Conservation (phyloP, 2,888 invertebrate genomes). For the Glaucopsyche alexis region DNA sequence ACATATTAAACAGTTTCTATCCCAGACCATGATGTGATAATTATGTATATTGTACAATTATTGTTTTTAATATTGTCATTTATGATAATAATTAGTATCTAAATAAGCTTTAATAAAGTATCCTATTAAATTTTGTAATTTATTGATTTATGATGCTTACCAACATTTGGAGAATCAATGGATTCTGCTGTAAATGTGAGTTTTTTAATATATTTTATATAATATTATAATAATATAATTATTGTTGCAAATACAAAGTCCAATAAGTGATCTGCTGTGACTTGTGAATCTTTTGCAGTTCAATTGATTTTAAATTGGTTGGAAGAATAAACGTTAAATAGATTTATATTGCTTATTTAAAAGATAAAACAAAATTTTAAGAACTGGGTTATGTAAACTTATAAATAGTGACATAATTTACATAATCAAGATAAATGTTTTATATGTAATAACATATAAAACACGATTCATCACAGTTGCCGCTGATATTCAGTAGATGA, state of each 20-base stretch:
- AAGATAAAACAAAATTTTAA: not conserved
- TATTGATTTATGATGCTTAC: not conserved
- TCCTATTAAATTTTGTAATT: not conserved
- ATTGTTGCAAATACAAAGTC: too few relatives aligned
- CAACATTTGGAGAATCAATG: not conserved
- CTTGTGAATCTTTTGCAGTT: not conserved
- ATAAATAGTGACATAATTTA: conserved; percentile 4
- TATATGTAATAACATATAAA: not conserved
- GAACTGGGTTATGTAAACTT: not conserved
- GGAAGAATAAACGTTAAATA: not conserved
- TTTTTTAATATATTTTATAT: too few relatives aligned
- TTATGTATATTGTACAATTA: not conserved
- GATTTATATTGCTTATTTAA: not conserved
- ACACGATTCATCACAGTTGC: not conserved
- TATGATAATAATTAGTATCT: not conserved
- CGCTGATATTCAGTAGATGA: not conserved
- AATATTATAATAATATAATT: not conserved
- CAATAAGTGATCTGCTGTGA: not conserved
- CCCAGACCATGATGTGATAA: not conserved
- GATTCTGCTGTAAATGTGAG: not conserved
- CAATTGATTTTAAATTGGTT: too few relatives aligned
- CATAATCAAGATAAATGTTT: not conserved
- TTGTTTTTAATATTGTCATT: not conserved
- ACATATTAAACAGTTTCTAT: not conserved
- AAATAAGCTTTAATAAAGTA: not conserved